Evolutionary conservation across 2,888 invertebrate genomes (phyloP).

Genomic region (Orthosia gothica): DNA sequence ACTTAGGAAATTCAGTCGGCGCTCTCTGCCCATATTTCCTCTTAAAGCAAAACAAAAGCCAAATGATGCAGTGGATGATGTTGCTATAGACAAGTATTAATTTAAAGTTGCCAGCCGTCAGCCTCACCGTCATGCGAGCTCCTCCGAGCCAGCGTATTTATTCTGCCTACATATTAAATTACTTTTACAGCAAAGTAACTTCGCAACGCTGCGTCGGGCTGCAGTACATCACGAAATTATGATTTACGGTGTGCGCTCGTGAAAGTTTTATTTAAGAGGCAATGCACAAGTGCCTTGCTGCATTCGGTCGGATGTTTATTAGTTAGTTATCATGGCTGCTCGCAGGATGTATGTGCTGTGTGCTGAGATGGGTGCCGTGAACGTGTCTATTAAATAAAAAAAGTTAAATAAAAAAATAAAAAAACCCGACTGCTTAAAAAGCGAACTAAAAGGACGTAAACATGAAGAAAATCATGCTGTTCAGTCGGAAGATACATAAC

Average conservation of each 20-base stretch:
- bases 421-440: too few species aligned
- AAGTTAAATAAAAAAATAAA: too few species aligned
- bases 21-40: too few species aligned
- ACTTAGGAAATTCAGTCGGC: too few species aligned
- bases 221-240: conserved; percentile 72
- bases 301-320: conserved; percentile 54
- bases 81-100: conserved; percentile 35
- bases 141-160: conserved; percentile 57
- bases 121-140: conserved; percentile 33
- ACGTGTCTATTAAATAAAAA: neutral
- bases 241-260: conserved; percentile 70
- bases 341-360: neutral
- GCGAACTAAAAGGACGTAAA: too few species aligned
- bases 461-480: too few species aligned
- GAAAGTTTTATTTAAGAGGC: conserved; percentile 71
- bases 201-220: conserved; percentile 66
- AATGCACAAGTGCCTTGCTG: conserved; percentile 55
- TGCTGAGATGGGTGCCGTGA: neutral
- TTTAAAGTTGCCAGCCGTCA: conserved; percentile 49
- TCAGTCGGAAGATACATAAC: too few species aligned
- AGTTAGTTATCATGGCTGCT: conserved; percentile 40
- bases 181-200: conserved; percentile 70
- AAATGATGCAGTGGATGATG: conserved; percentile 18
- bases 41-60: conserved; percentile 1
- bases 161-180: conserved; percentile 74